phyloP scores from a whole-genome alignment of 2,113 vertebrate genomes.

The Aythya baeri region DNA sequence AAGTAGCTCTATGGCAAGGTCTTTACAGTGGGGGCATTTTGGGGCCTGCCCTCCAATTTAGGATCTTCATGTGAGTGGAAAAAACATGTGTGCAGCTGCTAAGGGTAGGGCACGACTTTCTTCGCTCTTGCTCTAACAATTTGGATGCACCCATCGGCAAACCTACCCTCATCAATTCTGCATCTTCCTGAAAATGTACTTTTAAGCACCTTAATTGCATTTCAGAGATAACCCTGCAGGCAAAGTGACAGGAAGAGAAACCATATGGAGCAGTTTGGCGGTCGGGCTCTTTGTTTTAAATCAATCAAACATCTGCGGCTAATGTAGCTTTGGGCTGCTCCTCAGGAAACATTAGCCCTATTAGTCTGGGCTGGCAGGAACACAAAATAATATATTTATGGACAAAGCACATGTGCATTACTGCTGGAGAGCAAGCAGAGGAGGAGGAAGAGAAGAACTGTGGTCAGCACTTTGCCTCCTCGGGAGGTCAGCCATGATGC shows the following conservation, averaged over 20 bases:
- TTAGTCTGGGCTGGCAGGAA: conserved; percentile 93
- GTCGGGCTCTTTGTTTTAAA: conserved; percentile 91
- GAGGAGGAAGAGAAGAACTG: conserved; percentile 23
- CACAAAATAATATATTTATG: conserved; percentile 87
- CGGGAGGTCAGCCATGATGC: conserved; percentile 1
- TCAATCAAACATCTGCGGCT: conserved; percentile 95
- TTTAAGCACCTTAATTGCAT: conserved; percentile 98
- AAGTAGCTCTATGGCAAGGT: background rate
- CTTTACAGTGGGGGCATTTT: conserved; percentile 10
- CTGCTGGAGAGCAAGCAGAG: conserved; percentile 40
- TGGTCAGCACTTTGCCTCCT: conserved; percentile 75
- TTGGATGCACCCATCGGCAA: conserved; percentile 74
- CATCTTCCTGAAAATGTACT: conserved; percentile 98
- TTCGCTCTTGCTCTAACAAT: conserved; percentile 62
- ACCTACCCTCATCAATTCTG: conserved; percentile 88
- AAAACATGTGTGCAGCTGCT: background rate
- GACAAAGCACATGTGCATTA: conserved; percentile 77
- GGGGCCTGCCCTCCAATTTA: conserved; percentile 26
- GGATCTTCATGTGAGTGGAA: background rate
- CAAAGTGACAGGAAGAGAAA: conserved; percentile 93
- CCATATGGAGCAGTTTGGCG: conserved; percentile 83
- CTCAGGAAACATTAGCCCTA: conserved; percentile 99
- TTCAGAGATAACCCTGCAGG: conserved; percentile 95
- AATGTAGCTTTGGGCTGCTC: conserved; percentile 95
- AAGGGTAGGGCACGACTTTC: conserved; percentile 63